Percentiles rank a stretch among this genome's conserved stretches.
Evolutionary conservation across 2,888 invertebrate species (phyloP).

Genomic region (Pterostichus madidus): DNA sequence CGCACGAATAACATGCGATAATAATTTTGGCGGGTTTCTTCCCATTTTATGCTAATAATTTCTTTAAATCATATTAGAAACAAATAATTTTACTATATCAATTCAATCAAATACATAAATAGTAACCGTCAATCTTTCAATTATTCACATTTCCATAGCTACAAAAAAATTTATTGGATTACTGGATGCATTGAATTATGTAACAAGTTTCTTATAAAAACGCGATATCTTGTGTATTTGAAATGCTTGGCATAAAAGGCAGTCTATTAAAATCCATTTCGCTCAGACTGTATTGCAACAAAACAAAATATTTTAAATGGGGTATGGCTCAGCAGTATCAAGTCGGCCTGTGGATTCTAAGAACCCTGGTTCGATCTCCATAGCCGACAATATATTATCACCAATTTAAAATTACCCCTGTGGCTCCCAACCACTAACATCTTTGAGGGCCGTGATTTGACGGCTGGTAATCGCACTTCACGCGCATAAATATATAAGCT

Average conservation of each 20-base stretch:
- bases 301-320: background rate
- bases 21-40: slow-evolving; percentile 61
- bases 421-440: too few relatives aligned
- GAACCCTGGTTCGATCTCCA: too few relatives aligned
- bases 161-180: background rate
- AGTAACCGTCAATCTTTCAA: slow-evolving; percentile 16
- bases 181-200: too few relatives aligned
- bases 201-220: too few relatives aligned
- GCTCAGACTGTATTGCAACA: background rate
- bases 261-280: background rate
- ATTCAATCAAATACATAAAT: slow-evolving; percentile 1
- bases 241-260: background rate
- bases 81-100: slow-evolving; percentile 3
- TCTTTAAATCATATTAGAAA: background rate
- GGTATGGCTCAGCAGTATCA: too few relatives aligned
- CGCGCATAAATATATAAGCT: too few relatives aligned
- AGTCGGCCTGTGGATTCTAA: too few relatives aligned
- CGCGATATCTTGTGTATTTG: background rate
- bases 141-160: background rate
- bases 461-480: too few relatives aligned
- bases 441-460: too few relatives aligned
- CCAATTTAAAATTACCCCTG: too few relatives aligned
- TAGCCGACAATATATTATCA: too few relatives aligned
- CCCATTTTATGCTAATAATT: slow-evolving; percentile 24
- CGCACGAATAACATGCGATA: slow-evolving; percentile 69